Base-by-base conservation (phyloP, 2,113 vertebrate genomes). In the Eretmochelys imbricata region DNA sequence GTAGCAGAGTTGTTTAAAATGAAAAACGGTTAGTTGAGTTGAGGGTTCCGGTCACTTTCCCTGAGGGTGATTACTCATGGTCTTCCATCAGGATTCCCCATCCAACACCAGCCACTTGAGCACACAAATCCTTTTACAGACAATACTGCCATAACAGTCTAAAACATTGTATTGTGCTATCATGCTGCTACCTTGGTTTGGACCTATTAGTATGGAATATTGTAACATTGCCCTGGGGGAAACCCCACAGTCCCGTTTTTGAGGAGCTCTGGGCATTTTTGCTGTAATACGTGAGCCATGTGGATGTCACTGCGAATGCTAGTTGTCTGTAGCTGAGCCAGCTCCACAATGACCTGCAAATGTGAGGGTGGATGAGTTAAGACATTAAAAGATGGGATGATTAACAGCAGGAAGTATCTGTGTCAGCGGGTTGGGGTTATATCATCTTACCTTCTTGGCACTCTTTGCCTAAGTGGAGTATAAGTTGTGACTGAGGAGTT, bases 321-420 rank as follows among this genome's bases (percentile, higher is more conserved):
- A 19, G 20, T 38, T 89, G 65, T 50, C 79, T 78, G 80, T 50
- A 95, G 82, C 84, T 0, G 1, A 2, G 82, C 55, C 84, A 82
- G 8, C 27, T 48, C 46, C n/a, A 5, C 88, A 0, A 35, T 76
- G 84, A 88, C n/a, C 76, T 48, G 54, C 78, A 0, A 2, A 22
- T 55, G 19, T 87, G 49, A 54, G 9, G 49, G 42, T 42, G 25
- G 50, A 78, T 53, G 6, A 57, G 42, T 22, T 9, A 53, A 87
- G 69, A 29, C 69, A 84, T 35, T 50, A 38, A 82, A n/a, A 50
- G 8, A 7, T n/a, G 86, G 65, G 14, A 2, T 85, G 59, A 55
- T 89, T 86, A 89, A 91, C 82, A 90, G 62, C 53, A 50, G 88
- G 88, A 78, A 93, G 81, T 49, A 62, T 89, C 84, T 89, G n/a